Base-by-base conservation (phyloP, 2,113 vertebrate species). In the Cygnus atratus region DNA sequence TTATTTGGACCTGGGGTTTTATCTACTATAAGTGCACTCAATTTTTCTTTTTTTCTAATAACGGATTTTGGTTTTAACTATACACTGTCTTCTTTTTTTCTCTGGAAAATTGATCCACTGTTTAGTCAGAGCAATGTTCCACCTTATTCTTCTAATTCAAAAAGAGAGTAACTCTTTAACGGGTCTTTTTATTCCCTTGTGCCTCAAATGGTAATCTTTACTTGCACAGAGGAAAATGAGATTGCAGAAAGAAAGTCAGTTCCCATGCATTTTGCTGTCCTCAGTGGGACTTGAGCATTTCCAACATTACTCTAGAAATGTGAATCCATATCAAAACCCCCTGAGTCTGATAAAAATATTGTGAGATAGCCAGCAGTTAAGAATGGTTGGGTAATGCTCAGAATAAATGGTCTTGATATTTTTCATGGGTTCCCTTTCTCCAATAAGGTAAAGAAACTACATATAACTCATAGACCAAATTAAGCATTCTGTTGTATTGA, bases 61-160 rank as follows among this genome's bases (percentile, higher is more conserved):
- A 68, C 3, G 88, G 59, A 41, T 79, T 74, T 78, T 91, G 19
- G 12, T 41, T 91, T 91, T 48, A 83, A 48, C 4, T 75, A 17
- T 41, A 85, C 26, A 28, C 1, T 68, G 24, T 41, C 71, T 90
- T 95, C 12, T 44, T 87, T 95, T 96, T 95, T 76, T 85, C 73
- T 97, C 78, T 83, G 83, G 62, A 97, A 95, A 89, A 84, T 43
- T 46, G 92, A 96, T 92, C 80, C 63, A 83, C 92, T 95, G 20
- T 92, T 82, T 33, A 73, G 31, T 37, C 37, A 81, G 39, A 73
- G 9, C 66, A 67, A 66, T 75, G 67, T 58, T 79, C n/a, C 39
- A 72, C 17, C 29, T 68, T 91, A 13, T 74, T 31, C 11, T 25
- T 68, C 29, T 73, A 63, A 92, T 67, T 74, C 26, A 81, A 87